A percentile compares a stretch with the other conserved stretches of the same genome.
These are phyloP conservation scores for Frankliniella intonsa DNA, from an alignment of 2,888 invertebrate genomes.

Conservation along the genomic window DNA sequence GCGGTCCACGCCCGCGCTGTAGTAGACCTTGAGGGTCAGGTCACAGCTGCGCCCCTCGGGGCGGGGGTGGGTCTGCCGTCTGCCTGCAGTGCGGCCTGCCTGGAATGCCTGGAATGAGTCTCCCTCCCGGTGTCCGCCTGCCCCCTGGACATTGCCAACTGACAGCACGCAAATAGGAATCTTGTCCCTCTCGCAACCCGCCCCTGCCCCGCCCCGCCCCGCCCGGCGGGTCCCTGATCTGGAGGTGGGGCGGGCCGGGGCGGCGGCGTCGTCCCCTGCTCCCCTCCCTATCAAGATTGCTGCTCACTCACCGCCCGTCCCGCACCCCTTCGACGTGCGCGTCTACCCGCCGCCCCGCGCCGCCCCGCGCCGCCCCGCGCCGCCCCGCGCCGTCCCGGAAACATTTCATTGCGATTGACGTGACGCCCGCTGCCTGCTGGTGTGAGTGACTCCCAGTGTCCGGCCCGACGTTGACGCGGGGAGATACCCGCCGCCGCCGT, in stretches of 20 bases:
- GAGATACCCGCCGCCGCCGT: too few species aligned
- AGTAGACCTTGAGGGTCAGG: not conserved
- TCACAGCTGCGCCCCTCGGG: not conserved
- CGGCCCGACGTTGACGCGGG: too few species aligned
- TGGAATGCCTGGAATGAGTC: conserved; percentile 4
- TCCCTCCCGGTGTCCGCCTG: not conserved
- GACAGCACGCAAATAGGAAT: conserved; percentile 24
- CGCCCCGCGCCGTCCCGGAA: not conserved
- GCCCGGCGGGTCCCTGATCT: too few species aligned
- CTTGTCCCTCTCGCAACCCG: not conserved
- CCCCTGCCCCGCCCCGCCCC: not conserved
- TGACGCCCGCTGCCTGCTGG: too few species aligned
- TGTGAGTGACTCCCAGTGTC: too few species aligned
- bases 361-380: not conserved
- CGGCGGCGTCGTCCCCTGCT: not conserved
- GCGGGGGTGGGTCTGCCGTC: not conserved
- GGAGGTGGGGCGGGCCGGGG: too few species aligned
- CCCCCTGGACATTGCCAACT: conserved; percentile 12
- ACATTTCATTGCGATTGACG: too few species aligned
- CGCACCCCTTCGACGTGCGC: not conserved
- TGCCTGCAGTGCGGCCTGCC: not conserved
- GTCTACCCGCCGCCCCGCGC: not conserved
- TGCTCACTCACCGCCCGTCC: not conserved
- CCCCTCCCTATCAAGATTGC: not conserved
- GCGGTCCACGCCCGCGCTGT: not conserved